Conservation (phyloP, 2,113 vertebrate species). For the Puntigrus tetrazona region DNA sequence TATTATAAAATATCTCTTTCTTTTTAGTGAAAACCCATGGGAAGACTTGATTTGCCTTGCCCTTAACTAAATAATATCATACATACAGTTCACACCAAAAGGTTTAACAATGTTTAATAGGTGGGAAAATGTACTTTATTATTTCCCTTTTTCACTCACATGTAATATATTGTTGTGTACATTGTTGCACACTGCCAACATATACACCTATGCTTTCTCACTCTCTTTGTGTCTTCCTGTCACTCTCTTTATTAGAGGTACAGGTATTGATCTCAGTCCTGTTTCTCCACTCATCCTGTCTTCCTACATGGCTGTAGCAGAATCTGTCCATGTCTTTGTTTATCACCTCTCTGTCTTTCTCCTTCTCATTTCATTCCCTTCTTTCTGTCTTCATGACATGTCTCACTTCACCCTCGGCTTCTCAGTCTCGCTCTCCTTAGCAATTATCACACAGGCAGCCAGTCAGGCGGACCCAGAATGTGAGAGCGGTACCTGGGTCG, state of each 20-base stretch:
- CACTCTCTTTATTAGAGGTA: background rate
- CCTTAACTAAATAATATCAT: background rate
- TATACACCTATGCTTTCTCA: background rate
- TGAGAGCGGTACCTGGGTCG: background rate
- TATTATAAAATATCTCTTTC: background rate
- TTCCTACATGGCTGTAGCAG: background rate
- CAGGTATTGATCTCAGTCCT: slow-evolving; percentile 21
- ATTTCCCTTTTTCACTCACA: too few species aligned
- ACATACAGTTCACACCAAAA: background rate
- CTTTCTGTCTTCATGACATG: background rate
- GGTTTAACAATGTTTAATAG: background rate
- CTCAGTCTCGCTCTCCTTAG: slow-evolving; percentile 6
- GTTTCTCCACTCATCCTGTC: background rate
- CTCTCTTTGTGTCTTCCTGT: background rate
- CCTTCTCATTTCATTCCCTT: background rate
- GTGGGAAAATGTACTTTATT: too few species aligned
- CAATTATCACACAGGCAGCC: slow-evolving; percentile 39
- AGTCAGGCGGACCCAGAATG: background rate
- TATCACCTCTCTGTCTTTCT: background rate
- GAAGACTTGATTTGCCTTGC: background rate
- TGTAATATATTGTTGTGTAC: background rate
- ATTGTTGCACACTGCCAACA: background rate
- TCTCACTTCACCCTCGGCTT: background rate
- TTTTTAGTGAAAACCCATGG: background rate
- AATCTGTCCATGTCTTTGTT: slow-evolving; percentile 37